Evolutionary conservation across 92 coral and sea anemone genomes (phyloP).

Genomic region (Epizoanthus ramosus): DNA sequence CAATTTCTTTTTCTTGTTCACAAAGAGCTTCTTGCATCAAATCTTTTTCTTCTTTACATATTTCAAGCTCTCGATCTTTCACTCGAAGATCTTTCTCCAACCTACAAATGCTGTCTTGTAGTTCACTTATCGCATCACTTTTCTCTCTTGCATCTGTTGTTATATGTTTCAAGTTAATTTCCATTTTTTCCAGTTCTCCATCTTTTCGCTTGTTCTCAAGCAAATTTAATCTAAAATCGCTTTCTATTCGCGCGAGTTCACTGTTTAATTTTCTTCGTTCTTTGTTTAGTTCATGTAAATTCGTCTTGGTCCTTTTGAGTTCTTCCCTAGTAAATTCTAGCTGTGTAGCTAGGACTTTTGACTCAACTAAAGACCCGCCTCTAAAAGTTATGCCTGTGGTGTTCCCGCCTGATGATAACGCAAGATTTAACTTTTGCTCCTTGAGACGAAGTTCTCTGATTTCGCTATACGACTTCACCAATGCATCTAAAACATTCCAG

Average conservation of each 20-base stretch:
- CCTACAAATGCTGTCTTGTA: constrained; percentile 41
- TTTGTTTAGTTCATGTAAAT: constrained; percentile 51
- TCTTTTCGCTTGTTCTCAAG: constrained; percentile 63
- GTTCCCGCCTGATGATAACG: constrained; percentile 7
- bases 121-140: constrained; percentile 39
- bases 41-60: constrained; percentile 46
- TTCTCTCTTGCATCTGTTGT: constrained; percentile 51
- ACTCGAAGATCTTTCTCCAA: constrained; percentile 51
- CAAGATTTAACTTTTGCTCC: constrained; percentile 62
- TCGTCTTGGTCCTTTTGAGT: constrained; percentile 57
- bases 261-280: constrained; percentile 66
- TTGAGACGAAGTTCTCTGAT: constrained; percentile 68
- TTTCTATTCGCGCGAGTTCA: constrained; percentile 48
- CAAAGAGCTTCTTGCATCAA: constrained; percentile 54
- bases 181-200: constrained; percentile 62
- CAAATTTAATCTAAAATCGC: constrained; percentile 51
- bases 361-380: not conserved
- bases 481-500: constrained; percentile 81
- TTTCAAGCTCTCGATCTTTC: constrained; percentile 51
- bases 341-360: constrained; percentile 51
- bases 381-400: not conserved
- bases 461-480: constrained; percentile 69
- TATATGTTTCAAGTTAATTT: constrained; percentile 44
- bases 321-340: constrained; percentile 67
- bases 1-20: constrained; percentile 64